Conservation (phyloP, 2,113 vertebrate genomes). For the Pipra filicauda region DNA sequence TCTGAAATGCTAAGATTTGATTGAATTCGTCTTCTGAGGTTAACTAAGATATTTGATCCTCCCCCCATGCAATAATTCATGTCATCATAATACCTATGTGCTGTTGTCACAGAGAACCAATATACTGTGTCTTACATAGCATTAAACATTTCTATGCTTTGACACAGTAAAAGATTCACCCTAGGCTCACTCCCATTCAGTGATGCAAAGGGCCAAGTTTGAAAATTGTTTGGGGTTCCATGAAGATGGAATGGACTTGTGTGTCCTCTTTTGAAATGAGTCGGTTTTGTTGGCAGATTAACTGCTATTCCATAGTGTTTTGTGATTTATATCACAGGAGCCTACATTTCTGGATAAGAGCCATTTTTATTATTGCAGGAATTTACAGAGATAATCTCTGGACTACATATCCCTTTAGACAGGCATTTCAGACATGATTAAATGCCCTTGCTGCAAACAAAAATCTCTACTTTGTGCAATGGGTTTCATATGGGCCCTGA, state of each 20-base stretch:
- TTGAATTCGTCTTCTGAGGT: neutral
- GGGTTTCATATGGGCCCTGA: conserved; percentile 13
- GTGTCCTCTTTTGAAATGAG: neutral
- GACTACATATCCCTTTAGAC: conserved; percentile 36
- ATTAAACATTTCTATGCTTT: neutral
- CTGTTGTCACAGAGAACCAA: neutral
- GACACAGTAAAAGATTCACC: neutral
- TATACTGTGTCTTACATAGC: neutral
- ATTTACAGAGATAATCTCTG: conserved; percentile 35
- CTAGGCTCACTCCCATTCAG: neutral
- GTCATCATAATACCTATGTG: neutral
- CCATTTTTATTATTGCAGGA: conserved; percentile 28
- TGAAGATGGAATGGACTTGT: neutral
- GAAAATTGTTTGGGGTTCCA: neutral
- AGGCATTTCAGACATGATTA: conserved; percentile 52
- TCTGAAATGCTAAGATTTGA: neutral
- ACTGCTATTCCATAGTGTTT: neutral
- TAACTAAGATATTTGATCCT: neutral
- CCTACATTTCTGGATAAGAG: neutral
- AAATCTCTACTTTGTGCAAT: conserved; percentile 22
- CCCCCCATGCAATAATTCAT: neutral
- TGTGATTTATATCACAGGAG: neutral
- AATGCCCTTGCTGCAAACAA: conserved; percentile 44
- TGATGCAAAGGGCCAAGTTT: neutral
- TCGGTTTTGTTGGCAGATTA: neutral